A percentile compares a stretch with the other conserved stretches of the same genome.
These are phyloP conservation scores for Eubucco bourcierii DNA, from an alignment of 2,113 vertebrate species.

Conservation along the genomic window DNA sequence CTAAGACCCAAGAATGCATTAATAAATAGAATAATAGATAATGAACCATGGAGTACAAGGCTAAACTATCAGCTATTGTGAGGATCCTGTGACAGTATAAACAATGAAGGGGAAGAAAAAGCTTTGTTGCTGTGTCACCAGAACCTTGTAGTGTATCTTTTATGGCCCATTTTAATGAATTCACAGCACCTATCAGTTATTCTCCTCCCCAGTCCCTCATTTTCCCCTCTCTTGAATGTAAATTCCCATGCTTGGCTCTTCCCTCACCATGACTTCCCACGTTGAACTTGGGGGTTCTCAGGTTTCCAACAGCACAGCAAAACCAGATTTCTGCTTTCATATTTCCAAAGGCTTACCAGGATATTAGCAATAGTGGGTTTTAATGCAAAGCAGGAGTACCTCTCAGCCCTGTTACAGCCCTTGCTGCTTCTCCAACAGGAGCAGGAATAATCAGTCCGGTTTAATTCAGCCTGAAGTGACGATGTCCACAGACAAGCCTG, in stretches of 20 bases:
- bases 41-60: constrained; percentile 57
- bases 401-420: background rate
- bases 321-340: background rate
- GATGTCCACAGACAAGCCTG: background rate
- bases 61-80: constrained; percentile 58
- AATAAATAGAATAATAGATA: constrained; percentile 70
- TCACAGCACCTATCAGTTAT: constrained; percentile 52
- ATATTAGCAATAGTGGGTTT: background rate
- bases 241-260: constrained; percentile 48
- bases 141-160: constrained; percentile 50
- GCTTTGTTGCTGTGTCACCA: constrained; percentile 67
- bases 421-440: background rate
- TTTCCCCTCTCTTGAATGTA: constrained; percentile 32
- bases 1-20: constrained; percentile 68
- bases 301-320: background rate
- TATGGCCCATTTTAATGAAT: constrained; percentile 53
- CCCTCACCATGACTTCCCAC: constrained; percentile 55
- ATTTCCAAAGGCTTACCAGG: background rate
- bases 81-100: constrained; percentile 55
- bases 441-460: background rate
- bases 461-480: background rate
- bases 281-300: background rate
- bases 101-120: constrained; percentile 54
- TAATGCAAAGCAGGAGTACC: background rate
- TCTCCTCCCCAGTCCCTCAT: constrained; percentile 47